These are phyloP conservation scores for Mactromeris polynyma DNA, from an alignment of 2,888 invertebrate genomes.

Conservation along the genomic window DNA sequence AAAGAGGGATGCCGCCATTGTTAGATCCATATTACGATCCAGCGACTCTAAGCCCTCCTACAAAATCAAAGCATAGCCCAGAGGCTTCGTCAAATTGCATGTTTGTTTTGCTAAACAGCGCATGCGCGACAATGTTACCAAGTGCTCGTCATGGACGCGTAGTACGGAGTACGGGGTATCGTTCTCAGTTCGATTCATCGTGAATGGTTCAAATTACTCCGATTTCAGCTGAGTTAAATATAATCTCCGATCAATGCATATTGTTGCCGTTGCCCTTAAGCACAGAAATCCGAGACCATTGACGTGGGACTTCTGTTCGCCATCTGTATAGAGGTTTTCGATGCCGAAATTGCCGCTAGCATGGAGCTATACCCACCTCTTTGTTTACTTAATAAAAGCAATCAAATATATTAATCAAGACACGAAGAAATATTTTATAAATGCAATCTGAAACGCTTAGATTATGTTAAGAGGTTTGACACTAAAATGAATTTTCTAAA, in stretches of 20 bases:
- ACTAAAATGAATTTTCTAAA: conserved; percentile 28
- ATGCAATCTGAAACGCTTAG: conserved; percentile 41
- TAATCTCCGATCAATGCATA: conserved; percentile 62
- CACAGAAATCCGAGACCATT: conserved; percentile 57
- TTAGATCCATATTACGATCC: conserved; percentile 56
- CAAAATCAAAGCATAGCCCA: conserved; percentile 43
- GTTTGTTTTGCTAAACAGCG: conserved; percentile 63
- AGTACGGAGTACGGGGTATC: conserved; percentile 36
- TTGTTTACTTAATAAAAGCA: conserved; percentile 61
- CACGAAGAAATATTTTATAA: conserved; percentile 47
- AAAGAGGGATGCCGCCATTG: conserved; percentile 49
- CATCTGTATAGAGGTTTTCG: conserved; percentile 58
- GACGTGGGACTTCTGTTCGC: conserved; percentile 52
- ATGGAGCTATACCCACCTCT: conserved; percentile 29
- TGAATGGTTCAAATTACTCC: conserved; percentile 60
- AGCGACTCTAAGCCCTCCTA: conserved; percentile 47
- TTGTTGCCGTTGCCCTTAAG: conserved; percentile 50
- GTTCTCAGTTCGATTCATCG: conserved; percentile 26
- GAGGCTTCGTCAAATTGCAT: conserved; percentile 56
- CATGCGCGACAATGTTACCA: conserved; percentile 55
- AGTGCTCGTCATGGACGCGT: neutral
- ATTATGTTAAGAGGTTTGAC: conserved; percentile 47
- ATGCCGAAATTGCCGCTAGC: conserved; percentile 49
- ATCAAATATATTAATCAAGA: conserved; percentile 62
- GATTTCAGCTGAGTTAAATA: conserved; percentile 45